These are phyloP conservation scores for Tetropium fuscum DNA, from an alignment of 2,888 invertebrate genomes.

Conservation along the genomic window DNA sequence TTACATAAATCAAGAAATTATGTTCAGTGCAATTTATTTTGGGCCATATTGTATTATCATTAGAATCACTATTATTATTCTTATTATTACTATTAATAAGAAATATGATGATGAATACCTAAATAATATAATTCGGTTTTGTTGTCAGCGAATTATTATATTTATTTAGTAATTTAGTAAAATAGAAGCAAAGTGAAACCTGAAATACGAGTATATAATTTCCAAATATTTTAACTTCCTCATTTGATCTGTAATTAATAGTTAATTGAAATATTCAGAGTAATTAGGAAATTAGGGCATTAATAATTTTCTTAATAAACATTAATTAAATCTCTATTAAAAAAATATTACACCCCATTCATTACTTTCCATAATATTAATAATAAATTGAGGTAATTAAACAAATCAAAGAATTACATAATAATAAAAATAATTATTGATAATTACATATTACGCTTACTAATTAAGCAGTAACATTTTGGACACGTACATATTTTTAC, in stretches of 20 bases:
- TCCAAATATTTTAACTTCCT: not conserved
- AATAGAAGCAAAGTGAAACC: too few species aligned
- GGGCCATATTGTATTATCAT: too few species aligned
- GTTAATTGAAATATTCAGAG: not conserved
- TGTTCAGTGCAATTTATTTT: too few species aligned
- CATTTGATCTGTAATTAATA: not conserved
- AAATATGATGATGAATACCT: too few species aligned
- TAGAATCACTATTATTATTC: too few species aligned
- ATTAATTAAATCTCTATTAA: slow-evolving; percentile 7
- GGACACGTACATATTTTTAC: slow-evolving; percentile 23
- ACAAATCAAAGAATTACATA: slow-evolving; percentile 21
- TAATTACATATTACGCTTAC: slow-evolving; percentile 31
- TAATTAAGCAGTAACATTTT: slow-evolving; percentile 28
- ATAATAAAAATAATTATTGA: slow-evolving; percentile 29
- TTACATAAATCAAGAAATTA: too few species aligned
- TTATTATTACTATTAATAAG: too few species aligned
- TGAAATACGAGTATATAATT: too few species aligned
- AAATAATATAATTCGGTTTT: too few species aligned
- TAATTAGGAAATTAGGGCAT: slow-evolving; percentile 15
- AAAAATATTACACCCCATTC: slow-evolving; percentile 13
- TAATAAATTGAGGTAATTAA: slow-evolving; percentile 16
- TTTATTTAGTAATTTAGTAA: too few species aligned
- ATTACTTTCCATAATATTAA: slow-evolving; percentile 11
- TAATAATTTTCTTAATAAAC: slow-evolving; percentile 17
- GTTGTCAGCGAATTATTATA: too few species aligned